phyloP scores from a whole-genome alignment of 2,888 invertebrate genomes.

The Pristionchus arcanus region DNA sequence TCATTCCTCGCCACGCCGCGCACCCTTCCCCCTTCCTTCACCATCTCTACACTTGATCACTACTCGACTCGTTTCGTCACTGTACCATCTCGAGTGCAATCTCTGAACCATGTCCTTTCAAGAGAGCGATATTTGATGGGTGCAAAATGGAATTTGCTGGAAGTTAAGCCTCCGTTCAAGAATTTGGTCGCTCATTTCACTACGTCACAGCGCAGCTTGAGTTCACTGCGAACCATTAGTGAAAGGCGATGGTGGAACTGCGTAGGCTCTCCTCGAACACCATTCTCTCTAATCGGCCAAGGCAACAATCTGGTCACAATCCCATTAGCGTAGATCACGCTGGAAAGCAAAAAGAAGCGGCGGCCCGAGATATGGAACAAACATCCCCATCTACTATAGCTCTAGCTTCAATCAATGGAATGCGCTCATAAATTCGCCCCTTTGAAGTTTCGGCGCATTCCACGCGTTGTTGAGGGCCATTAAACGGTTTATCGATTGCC shows the following conservation, averaged over 20 bases:
- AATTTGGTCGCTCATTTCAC: not conserved
- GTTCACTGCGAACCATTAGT: not conserved
- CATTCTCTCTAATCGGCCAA: not conserved
- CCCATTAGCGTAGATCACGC: conserved; percentile 6
- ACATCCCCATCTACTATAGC: not conserved
- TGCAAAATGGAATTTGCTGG: not conserved
- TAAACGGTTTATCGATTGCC: not conserved
- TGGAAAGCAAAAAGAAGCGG: not conserved
- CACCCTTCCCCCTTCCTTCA: too few relatives aligned
- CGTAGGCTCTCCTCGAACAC: not conserved
- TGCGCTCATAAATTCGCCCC: conserved; percentile 15
- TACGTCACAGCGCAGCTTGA: conserved; percentile 23
- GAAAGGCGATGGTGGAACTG: not conserved
- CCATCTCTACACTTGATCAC: too few relatives aligned
- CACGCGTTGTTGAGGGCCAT: not conserved
- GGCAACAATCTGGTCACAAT: not conserved
- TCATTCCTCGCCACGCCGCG: too few relatives aligned
- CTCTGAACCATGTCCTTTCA: not conserved
- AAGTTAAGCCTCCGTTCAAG: not conserved
- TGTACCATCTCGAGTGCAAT: not conserved
- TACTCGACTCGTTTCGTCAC: too few relatives aligned
- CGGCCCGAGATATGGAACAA: conserved; percentile 24
- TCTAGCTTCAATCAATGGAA: not conserved
- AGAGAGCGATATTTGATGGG: not conserved
- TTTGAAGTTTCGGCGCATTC: conserved; percentile 30